These are phyloP conservation scores for Sceloporus tristichus DNA, from an alignment of 2,113 vertebrate species.

Conservation along the genomic window DNA sequence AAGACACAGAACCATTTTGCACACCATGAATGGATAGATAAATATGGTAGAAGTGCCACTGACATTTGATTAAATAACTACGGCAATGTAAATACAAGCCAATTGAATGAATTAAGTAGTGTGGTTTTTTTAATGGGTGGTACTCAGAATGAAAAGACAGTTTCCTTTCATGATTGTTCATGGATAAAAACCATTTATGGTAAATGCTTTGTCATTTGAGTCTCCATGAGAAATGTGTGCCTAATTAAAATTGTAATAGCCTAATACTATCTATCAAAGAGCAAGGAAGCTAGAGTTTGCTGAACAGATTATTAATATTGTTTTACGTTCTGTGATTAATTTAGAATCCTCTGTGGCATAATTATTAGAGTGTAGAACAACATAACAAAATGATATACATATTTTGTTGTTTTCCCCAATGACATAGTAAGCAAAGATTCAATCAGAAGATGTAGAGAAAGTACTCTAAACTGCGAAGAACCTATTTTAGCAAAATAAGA, in stretches of 20 bases:
- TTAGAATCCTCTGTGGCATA: constrained; percentile 69
- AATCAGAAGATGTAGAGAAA: constrained; percentile 65
- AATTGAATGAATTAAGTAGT: neutral
- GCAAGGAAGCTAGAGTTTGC: constrained; percentile 62
- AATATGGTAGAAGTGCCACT: neutral
- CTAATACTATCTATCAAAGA: constrained; percentile 65
- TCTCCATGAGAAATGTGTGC: constrained; percentile 30
- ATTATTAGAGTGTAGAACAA: constrained; percentile 74
- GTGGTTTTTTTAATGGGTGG: neutral
- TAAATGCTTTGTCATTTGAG: constrained; percentile 32
- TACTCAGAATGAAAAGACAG: neutral
- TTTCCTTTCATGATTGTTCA: neutral
- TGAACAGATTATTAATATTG: constrained; percentile 71
- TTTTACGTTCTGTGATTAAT: constrained; percentile 71
- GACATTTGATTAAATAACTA: neutral
- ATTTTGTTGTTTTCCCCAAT: constrained; percentile 64
- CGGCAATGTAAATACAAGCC: neutral
- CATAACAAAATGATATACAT: constrained; percentile 68
- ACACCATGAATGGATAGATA: neutral
- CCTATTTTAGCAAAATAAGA: constrained; percentile 34
- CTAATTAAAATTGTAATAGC: constrained; percentile 49
- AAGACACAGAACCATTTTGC: neutral
- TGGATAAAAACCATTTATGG: constrained; percentile 1
- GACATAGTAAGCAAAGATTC: constrained; percentile 67
- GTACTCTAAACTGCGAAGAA: constrained; percentile 57